Evolutionary conservation across 2,113 vertebrate species (phyloP).

Genomic region (Delphinapterus leucas): DNA sequence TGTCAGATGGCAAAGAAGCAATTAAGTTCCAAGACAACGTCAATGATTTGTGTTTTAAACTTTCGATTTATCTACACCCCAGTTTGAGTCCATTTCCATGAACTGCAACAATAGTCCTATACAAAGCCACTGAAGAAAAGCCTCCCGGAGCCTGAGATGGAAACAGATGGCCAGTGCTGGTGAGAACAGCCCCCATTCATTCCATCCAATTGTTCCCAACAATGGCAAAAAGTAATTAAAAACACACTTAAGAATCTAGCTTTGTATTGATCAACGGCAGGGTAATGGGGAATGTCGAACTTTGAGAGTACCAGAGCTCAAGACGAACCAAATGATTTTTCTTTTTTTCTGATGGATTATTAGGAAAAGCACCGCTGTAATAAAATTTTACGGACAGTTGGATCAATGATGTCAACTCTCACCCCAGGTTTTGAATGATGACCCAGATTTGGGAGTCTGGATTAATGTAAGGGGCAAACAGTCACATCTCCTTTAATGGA

Average conservation of each 20-base stretch:
- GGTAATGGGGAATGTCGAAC: not conserved
- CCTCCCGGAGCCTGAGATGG: conserved; percentile 22
- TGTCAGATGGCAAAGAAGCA: not conserved
- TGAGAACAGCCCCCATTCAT: conserved; percentile 27
- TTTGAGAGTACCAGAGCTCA: not conserved
- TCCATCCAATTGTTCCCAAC: conserved; percentile 21
- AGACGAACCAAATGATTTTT: conserved; percentile 1
- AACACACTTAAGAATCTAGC: conserved; percentile 47
- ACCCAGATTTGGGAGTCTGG: not conserved
- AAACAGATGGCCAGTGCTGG: conserved; percentile 36
- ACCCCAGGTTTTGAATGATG: not conserved
- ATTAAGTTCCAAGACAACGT: conserved; percentile 34
- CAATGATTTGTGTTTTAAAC: conserved; percentile 48
- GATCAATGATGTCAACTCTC: conserved; percentile 20
- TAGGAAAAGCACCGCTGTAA: conserved; percentile 31
- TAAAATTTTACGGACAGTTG: conserved; percentile 42
- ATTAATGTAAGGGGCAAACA: conserved; percentile 19
- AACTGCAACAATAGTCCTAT: not conserved
- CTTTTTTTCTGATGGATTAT: conserved; percentile 48
- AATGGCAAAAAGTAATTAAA: conserved; percentile 69
- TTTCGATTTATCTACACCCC: conserved; percentile 9
- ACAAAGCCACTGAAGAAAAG: not conserved
- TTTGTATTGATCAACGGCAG: conserved; percentile 41
- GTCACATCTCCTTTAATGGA: conserved; percentile 3
- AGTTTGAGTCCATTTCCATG: not conserved